phyloP scores from a whole-genome alignment of 2,113 vertebrate genomes.

The Phocoena phocoena region DNA sequence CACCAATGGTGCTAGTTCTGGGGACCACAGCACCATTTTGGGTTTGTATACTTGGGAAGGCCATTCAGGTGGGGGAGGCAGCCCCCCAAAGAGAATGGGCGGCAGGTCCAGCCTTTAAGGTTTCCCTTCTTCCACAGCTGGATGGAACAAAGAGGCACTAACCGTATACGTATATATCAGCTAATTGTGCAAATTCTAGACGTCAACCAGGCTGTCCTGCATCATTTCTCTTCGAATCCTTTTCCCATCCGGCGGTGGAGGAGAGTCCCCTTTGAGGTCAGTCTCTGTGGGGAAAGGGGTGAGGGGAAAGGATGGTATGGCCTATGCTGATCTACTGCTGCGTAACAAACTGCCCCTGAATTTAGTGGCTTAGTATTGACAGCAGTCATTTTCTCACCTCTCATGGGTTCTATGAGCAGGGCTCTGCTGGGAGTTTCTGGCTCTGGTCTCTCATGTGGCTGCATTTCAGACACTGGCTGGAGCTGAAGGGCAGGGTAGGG shows the following conservation, averaged over 20 bases:
- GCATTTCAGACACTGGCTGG: background rate
- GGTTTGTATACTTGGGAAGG: background rate
- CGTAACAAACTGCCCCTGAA: background rate
- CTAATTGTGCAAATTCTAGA: conserved; percentile 64
- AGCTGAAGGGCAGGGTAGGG: background rate
- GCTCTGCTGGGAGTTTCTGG: background rate
- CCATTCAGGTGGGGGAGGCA: background rate
- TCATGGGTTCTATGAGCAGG: background rate
- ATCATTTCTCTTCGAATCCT: background rate
- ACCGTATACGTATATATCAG: conserved; percentile 46
- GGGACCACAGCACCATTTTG: background rate
- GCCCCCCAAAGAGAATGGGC: background rate
- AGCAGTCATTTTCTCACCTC: background rate
- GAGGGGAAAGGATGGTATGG: background rate
- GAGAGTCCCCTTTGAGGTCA: conserved; percentile 47
- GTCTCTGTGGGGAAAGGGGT: background rate
- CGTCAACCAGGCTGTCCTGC: background rate
- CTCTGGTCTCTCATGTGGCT: background rate
- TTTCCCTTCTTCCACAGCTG: conserved; percentile 36
- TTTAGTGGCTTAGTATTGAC: background rate
- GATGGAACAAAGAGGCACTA: conserved; percentile 20
- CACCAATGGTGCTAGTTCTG: background rate
- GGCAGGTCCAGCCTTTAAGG: background rate
- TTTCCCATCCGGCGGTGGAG: conserved; percentile 54
- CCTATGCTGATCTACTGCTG: background rate